Percentiles rank a stretch among this genome's conserved stretches.
Conservation (phyloP, 2,113 vertebrate species). For the Leiothrix lutea region DNA sequence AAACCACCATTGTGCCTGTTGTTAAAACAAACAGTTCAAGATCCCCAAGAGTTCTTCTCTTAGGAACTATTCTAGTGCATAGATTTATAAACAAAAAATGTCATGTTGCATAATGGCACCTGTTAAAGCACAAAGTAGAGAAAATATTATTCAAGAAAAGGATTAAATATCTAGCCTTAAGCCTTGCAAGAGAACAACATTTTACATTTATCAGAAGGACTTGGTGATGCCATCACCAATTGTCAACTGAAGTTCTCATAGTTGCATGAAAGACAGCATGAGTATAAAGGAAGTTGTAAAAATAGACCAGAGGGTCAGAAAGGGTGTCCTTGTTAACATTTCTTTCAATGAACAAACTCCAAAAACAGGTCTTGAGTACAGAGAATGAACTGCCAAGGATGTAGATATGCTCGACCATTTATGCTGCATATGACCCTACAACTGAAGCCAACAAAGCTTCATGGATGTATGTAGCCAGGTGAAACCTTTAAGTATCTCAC, state of each 20-base stretch:
- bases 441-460: neutral
- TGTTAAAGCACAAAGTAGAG: neutral
- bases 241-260: neutral
- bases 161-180: neutral
- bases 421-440: neutral
- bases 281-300: neutral
- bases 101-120: neutral
- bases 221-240: rapidly evolving
- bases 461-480: neutral
- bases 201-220: neutral
- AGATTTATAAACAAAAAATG: neutral
- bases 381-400: neutral
- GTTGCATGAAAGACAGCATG: neutral
- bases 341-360: neutral
- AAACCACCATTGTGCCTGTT: neutral
- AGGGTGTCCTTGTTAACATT: neutral
- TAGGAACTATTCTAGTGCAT: neutral
- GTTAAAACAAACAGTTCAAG: neutral
- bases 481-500: neutral
- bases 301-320: neutral
- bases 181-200: neutral
- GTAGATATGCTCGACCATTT: neutral
- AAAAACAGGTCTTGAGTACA: neutral
- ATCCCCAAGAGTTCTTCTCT: neutral
- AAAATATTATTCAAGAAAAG: neutral